phyloP scores from a whole-genome alignment of 2,113 vertebrate genomes.

The Eurystomus gularis region DNA sequence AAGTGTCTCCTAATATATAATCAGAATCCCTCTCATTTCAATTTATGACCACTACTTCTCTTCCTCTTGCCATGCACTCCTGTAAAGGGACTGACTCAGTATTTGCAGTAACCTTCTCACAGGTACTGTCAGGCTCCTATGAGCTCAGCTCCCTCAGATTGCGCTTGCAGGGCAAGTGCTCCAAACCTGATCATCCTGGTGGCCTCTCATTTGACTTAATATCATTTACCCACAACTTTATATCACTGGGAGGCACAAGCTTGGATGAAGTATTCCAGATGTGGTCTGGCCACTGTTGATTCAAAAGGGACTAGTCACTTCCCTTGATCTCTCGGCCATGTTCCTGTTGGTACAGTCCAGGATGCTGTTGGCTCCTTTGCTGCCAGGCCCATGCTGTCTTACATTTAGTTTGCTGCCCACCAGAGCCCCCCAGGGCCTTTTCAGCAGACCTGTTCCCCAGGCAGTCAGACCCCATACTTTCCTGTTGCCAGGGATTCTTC shows the following conservation, averaged over 20 bases:
- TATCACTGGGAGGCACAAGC: neutral
- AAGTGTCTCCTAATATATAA: neutral
- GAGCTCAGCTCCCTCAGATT: neutral
- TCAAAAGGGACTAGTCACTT: neutral
- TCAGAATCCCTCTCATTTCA: neutral
- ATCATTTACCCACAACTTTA: neutral
- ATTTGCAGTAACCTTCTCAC: rapidly evolving
- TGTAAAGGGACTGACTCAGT: neutral
- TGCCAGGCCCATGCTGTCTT: neutral
- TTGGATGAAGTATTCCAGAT: neutral
- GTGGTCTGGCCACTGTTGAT: neutral
- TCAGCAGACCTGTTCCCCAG: neutral
- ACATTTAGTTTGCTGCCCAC: neutral
- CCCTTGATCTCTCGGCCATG: neutral
- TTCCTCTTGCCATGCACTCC: neutral
- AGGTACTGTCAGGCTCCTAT: neutral
- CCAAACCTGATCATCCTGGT: neutral
- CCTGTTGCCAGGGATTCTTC: neutral
- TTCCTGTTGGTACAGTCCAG: neutral
- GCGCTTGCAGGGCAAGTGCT: neutral
- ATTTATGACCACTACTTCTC: neutral
- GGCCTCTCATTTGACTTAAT: neutral
- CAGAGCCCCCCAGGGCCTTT: neutral
- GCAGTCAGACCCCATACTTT: neutral
- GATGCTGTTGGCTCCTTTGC: neutral